Evolutionary conservation across 2,888 invertebrate genomes (phyloP).

Genomic region (Blastobasis adustella): DNA sequence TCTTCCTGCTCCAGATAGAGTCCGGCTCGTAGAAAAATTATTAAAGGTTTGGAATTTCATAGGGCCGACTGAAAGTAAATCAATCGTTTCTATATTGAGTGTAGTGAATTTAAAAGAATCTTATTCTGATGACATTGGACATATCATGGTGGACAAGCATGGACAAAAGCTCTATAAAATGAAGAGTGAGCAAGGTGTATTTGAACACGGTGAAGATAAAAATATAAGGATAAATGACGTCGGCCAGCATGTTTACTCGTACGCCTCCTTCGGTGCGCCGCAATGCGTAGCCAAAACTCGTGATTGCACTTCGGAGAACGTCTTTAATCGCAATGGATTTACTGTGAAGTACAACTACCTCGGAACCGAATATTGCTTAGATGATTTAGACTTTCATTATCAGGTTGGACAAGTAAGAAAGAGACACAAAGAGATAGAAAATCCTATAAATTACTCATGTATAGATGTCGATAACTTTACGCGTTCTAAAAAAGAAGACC

Average conservation of each 20-base stretch:
- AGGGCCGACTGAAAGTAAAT: conserved; percentile 12
- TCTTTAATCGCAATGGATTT: conserved; percentile 16
- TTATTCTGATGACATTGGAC: conserved; percentile 24
- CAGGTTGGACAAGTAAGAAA: conserved; percentile 15
- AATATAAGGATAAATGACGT: conserved; percentile 18
- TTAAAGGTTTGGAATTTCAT: conserved; percentile 24
- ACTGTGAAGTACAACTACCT: conserved; percentile 21
- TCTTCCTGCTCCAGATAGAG: conserved; percentile 24
- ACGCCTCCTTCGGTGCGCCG: conserved; percentile 9
- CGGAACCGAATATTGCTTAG: conserved; percentile 23
- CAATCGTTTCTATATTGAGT: conserved; percentile 31
- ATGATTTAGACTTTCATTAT: conserved; percentile 28
- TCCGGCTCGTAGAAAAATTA: conserved; percentile 26
- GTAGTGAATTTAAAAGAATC: conserved; percentile 22
- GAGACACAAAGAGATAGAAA: conserved; percentile 22
- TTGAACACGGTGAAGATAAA: too few species aligned
- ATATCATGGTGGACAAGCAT: conserved; percentile 24
- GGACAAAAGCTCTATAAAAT: conserved; percentile 28
- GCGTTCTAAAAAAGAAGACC: conserved; percentile 9
- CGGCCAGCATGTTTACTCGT: conserved; percentile 27
- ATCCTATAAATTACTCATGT: conserved; percentile 18
- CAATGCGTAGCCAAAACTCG: conserved; percentile 25
- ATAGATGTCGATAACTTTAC: conserved; percentile 29
- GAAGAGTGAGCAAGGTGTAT: conserved; percentile 7
- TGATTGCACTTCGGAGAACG: conserved; percentile 24